phyloP scores from a whole-genome alignment of 2,113 vertebrate species.

The Egretta garzetta region DNA sequence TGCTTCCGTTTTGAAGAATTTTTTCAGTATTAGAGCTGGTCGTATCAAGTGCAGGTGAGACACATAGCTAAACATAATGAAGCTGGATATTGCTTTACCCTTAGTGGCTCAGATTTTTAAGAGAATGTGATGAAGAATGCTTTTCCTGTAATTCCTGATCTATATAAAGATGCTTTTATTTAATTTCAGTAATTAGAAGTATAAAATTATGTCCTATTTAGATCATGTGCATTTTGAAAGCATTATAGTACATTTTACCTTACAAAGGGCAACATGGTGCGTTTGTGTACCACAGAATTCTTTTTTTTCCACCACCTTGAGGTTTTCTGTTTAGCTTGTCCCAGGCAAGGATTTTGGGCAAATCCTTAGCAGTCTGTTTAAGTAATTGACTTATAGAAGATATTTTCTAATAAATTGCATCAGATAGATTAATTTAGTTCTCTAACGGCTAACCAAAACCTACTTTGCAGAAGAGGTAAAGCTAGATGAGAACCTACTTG shows the following conservation, averaged over 20 bases:
- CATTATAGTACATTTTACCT: not conserved
- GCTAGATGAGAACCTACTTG: not conserved
- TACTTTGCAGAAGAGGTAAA: not conserved
- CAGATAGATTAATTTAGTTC: not conserved
- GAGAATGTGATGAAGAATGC: not conserved
- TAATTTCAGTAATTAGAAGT: not conserved
- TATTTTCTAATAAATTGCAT: not conserved
- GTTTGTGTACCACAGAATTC: not conserved
- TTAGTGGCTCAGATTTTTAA: not conserved
- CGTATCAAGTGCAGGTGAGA: not conserved
- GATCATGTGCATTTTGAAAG: not conserved
- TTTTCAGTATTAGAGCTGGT: not conserved
- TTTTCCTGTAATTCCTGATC: not conserved
- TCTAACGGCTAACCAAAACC: not conserved
- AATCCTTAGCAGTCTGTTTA: not conserved
- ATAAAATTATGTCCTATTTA: not conserved
- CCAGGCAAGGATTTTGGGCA: not conserved
- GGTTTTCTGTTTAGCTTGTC: not conserved
- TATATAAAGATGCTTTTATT: not conserved
- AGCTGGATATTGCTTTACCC: not conserved
- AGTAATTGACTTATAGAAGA: not conserved
- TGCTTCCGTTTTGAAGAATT: not conserved
- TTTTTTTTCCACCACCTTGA: not conserved
- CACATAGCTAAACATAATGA: not conserved
- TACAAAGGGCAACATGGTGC: not conserved